These are phyloP conservation scores for Sphenodon punctatus DNA, from an alignment of 2,797 vertebrate species.

Conservation along the genomic window DNA sequence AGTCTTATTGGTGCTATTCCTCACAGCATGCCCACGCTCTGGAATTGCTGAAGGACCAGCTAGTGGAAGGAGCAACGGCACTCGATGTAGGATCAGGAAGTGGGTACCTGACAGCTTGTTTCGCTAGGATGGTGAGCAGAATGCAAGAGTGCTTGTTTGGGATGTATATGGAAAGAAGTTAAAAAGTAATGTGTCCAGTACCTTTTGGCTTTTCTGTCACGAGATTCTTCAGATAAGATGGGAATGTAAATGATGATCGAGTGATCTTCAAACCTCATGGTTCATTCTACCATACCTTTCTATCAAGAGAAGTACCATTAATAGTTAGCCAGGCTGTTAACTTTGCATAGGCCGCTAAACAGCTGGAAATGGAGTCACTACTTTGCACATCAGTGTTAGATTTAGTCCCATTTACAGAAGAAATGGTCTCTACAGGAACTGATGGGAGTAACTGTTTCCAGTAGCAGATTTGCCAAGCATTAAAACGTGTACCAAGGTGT, in stretches of 20 bases:
- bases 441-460: neutral
- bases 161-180: rapidly evolving
- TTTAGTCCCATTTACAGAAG: neutral
- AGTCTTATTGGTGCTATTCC: neutral
- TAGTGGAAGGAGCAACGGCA: constrained; percentile 85
- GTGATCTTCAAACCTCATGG: no score
- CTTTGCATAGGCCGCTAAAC: neutral
- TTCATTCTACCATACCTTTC: no score
- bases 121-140: constrained; percentile 87
- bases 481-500: neutral
- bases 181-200: neutral
- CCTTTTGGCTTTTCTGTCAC: neutral
- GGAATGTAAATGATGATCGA: neutral
- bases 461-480: neutral
- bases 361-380: neutral
- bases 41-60: constrained; percentile 87
- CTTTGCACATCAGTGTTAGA: neutral
- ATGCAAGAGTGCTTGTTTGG: rapidly evolving
- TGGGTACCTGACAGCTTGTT: constrained; percentile 90
- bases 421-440: neutral
- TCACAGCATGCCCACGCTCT: constrained; percentile 89
- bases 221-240: neutral
- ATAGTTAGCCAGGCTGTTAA: neutral
- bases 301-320: rapidly evolving
- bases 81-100: constrained; percentile 93